These are phyloP conservation scores for Solen grandis DNA, from an alignment of 1,140 invertebrate species.

Conservation along the genomic window DNA sequence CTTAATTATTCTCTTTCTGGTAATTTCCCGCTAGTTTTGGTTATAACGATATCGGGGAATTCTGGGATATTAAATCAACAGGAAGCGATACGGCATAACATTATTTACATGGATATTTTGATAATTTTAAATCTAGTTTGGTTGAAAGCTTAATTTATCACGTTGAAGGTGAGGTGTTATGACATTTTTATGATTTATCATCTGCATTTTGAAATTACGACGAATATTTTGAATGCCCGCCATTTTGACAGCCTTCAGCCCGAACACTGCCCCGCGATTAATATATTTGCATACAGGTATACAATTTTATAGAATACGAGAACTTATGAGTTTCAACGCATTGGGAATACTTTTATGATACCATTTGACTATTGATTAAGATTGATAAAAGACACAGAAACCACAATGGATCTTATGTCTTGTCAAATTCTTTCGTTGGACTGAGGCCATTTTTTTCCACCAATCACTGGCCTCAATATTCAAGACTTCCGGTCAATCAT, in stretches of 20 bases:
- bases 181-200: neutral
- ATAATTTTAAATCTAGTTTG: neutral
- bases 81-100: neutral
- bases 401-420: too few species aligned
- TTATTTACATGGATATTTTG: neutral
- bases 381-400: too few species aligned
- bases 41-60: too few species aligned
- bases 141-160: too few species aligned
- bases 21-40: too few species aligned
- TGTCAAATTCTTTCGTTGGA: too few species aligned
- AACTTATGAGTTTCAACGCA: neutral
- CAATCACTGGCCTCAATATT: too few species aligned
- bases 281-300: neutral
- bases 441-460: too few species aligned
- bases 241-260: slow-evolving; percentile 53
- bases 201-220: too few species aligned
- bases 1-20: too few species aligned
- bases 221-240: slow-evolving; percentile 34
- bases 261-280: slow-evolving; percentile 42
- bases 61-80: slow-evolving; percentile 1
- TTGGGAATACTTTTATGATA: neutral
- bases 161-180: too few species aligned
- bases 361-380: neutral
- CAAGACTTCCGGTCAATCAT: too few species aligned
- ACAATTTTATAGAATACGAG: neutral